Base-by-base conservation (phyloP, 2,797 vertebrate species). In the Champsocephalus gunnari region DNA sequence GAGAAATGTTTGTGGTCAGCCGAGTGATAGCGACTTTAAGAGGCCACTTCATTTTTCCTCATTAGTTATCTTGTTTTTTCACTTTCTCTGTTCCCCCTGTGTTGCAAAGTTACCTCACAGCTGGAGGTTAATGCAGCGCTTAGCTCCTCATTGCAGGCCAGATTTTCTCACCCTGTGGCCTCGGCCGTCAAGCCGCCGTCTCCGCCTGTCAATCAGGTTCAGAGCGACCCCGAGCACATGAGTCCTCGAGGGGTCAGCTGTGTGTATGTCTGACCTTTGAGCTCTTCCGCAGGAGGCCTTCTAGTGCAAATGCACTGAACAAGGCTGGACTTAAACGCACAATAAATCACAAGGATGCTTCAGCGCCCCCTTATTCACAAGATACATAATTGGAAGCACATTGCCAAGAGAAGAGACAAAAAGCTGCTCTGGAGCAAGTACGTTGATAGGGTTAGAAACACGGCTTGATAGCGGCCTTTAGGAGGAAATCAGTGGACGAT, bases 341-440 rank as follows among this genome's bases (percentile, higher is more conserved):
- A 94, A 96, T 97, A 96, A 97, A 97, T 97, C 96, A 96, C 89
- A 90, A 65, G 50, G 89, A 90, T 86, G 75, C 79, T 81, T 88
- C 77, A 54, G 72, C 55, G 9, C 86, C 88, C 87, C 86, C 80
- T 53, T 89, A 86, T 94, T 95, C 94, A 94, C 91, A 87, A 93
- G 94, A 94, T 94, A 94, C 91, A 81, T 97, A 96, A 97, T 96
- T 96, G 95, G 95, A 98, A 97, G 92, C 96, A 97, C 89, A 96
- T 96, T 95, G 92, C 28, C 64, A 65, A 72, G 76, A 57, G 48
- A 59, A 84, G 76, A 72, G 77, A 78, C 41, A 66, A 75, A 80
- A 77, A 45, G 71, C 79, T 67, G 63, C 66, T 72, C 51, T 55
- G 34, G 53, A 82, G 71, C 56, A 45, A 66, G 70, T 71, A 70